These are phyloP conservation scores for Natator depressus DNA, from an alignment of 2,113 vertebrate genomes.

Conservation along the genomic window DNA sequence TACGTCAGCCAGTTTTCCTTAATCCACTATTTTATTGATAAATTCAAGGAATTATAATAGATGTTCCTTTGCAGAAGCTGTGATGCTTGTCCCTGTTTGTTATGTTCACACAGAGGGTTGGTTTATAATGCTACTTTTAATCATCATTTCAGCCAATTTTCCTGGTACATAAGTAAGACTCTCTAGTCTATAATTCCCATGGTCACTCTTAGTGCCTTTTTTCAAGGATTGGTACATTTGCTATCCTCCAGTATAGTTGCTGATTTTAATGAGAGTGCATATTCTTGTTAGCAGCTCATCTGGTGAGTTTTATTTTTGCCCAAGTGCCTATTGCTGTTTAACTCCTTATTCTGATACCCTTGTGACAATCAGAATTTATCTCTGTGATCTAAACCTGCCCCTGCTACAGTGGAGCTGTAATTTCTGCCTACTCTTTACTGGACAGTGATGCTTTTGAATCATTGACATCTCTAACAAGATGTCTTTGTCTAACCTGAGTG, in stretches of 20 bases:
- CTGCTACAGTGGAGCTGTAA: not conserved
- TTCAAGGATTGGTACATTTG: not conserved
- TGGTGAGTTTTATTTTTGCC: not conserved
- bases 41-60: not conserved
- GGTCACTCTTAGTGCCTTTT: not conserved
- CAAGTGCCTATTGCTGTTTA: not conserved
- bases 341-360: not conserved
- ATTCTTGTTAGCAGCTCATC: not conserved
- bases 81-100: not conserved
- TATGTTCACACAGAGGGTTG: not conserved
- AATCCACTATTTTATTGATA: not conserved
- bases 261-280: not conserved
- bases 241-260: not conserved
- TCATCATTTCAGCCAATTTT: not conserved
- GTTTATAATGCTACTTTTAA: not conserved
- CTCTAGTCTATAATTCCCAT: not conserved
- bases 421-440: not conserved
- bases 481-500: not conserved
- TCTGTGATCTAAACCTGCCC: not conserved
- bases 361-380: not conserved
- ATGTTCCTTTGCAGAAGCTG: not conserved
- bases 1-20: not conserved
- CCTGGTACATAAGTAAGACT: not conserved
- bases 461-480: not conserved
- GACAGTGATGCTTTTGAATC: not conserved